Evolutionary conservation across 2,113 vertebrate genomes (phyloP).

Genomic region (Nesospiza acunhae): DNA sequence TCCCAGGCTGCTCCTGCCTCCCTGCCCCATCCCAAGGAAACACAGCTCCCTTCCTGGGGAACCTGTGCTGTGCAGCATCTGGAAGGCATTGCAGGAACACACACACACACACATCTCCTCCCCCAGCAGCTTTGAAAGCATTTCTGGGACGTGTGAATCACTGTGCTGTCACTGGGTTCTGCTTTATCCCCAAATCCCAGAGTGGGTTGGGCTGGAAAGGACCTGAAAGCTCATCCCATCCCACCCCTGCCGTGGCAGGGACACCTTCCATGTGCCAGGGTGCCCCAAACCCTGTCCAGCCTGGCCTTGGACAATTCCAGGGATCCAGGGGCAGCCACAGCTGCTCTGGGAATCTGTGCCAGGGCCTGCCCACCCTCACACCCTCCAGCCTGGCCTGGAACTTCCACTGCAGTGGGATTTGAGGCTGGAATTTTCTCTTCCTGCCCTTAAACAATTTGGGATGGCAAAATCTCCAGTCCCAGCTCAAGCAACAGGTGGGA

Average conservation of each 20-base stretch:
- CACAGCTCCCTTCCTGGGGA: background rate
- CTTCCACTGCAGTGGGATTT: background rate
- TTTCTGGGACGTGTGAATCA: background rate
- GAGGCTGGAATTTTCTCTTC: background rate
- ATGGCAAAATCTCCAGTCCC: rapidly evolving
- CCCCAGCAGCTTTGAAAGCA: background rate
- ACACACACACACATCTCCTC: background rate
- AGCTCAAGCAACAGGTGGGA: background rate
- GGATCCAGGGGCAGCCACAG: background rate
- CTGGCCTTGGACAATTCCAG: background rate
- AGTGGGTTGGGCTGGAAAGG: background rate
- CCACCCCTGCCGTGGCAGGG: background rate
- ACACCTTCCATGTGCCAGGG: background rate
- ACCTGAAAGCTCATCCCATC: background rate
- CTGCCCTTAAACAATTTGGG: background rate
- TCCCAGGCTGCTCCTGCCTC: background rate
- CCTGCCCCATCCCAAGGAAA: background rate
- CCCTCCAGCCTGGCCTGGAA: background rate
- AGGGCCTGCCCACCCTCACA: background rate
- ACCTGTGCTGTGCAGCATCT: constrained; percentile 4
- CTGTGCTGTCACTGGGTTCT: background rate
- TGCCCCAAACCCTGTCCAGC: rapidly evolving
- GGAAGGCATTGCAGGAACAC: constrained; percentile 64
- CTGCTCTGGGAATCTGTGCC: no score
- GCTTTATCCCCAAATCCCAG: background rate